Evolutionary conservation across 2,888 invertebrate genomes (phyloP).

Genomic region (Limnephilus marmoratus): DNA sequence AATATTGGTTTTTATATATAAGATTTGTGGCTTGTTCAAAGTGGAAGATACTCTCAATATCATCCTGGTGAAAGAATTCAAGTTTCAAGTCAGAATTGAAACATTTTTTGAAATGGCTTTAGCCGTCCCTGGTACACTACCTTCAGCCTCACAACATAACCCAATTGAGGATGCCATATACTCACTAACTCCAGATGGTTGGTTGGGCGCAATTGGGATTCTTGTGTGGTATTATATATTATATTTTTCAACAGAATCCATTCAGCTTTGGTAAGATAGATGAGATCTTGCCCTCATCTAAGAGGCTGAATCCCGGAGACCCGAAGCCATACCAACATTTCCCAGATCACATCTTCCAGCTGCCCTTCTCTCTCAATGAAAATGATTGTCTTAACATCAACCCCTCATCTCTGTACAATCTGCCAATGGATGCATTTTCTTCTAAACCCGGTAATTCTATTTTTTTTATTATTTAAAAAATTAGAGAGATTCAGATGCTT

Average conservation of each 20-base stretch:
- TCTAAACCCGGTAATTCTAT: constrained; percentile 72
- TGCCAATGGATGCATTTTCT: constrained; percentile 73
- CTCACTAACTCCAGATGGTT: no score
- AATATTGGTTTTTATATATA: no score
- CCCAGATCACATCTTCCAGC: constrained; percentile 74
- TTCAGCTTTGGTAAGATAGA: constrained; percentile 74
- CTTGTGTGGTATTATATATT: background rate
- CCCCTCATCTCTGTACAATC: constrained; percentile 67
- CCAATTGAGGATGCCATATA: no score
- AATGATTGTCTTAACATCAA: constrained; percentile 69
- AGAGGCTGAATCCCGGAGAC: constrained; percentile 72
- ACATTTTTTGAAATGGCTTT: no score
- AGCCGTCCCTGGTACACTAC: no score
- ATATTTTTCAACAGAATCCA: constrained; percentile 70
- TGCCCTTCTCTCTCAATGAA: constrained; percentile 73
- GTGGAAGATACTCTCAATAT: no score
- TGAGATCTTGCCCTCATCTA: constrained; percentile 74
- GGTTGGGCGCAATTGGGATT: no score
- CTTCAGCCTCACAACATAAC: no score
- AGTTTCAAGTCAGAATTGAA: no score
- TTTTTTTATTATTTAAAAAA: background rate
- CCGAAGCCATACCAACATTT: constrained; percentile 74
- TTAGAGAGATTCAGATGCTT: no score
- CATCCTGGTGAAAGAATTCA: no score
- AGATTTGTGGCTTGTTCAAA: no score